Percentiles rank a stretch among this genome's conserved stretches.
phyloP scores from a whole-genome alignment of 2,113 vertebrate species.

The Pelvicachromis taeniatus region DNA sequence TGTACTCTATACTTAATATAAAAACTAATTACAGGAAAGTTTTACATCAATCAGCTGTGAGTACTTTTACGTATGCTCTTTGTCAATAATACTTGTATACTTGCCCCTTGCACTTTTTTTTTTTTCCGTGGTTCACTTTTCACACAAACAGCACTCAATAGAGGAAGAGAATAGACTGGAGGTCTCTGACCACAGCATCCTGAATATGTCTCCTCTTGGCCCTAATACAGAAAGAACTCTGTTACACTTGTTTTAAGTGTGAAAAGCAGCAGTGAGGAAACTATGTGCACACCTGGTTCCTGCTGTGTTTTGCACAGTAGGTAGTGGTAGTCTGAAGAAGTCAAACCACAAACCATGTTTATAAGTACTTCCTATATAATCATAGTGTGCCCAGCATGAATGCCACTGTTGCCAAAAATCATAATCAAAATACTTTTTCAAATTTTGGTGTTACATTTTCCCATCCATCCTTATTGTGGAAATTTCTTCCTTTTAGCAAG shows the following conservation, averaged over 20 bases:
- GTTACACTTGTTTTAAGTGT: neutral
- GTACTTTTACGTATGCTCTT: neutral
- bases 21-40: neutral
- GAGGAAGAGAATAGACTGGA: conserved; percentile 65
- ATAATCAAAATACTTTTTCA: neutral
- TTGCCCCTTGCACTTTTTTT: neutral
- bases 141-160: conserved; percentile 19
- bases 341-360: conserved; percentile 2
- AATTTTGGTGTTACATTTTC: neutral
- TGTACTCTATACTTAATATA: neutral
- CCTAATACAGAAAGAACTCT: neutral
- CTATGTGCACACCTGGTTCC: conserved; percentile 23
- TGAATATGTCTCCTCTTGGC: conserved; percentile 53
- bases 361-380: conserved; percentile 2
- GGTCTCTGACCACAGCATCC: conserved; percentile 73
- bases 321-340: neutral
- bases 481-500: neutral
- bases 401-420: neutral
- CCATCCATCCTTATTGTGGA: neutral
- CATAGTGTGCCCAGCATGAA: neutral
- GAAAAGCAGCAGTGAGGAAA: neutral
- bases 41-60: neutral
- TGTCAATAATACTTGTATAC: neutral
- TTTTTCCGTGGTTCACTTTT: neutral
- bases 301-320: neutral